A percentile compares a stretch with the other conserved stretches of the same genome.
Evolutionary conservation across 2,797 vertebrate genomes (phyloP).

Genomic region (Epinephelus awoara): DNA sequence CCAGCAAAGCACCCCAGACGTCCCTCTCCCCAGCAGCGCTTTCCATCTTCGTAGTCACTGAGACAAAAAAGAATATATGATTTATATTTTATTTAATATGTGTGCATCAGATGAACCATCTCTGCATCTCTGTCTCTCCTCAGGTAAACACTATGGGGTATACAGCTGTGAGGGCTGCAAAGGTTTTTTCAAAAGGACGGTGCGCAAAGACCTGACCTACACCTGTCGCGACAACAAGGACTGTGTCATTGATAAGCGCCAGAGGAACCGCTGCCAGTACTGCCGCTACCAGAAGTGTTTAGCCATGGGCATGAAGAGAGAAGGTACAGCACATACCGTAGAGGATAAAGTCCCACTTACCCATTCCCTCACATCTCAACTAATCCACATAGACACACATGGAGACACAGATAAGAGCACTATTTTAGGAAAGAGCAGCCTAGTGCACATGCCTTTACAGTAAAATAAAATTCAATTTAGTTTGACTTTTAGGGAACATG

Average conservation of each 20-base stretch:
- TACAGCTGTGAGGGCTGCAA: slow-evolving; percentile 99
- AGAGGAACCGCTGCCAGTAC: slow-evolving; percentile 98
- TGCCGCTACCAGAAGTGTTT: slow-evolving; percentile 99
- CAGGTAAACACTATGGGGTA: slow-evolving; percentile 98
- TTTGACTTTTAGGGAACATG: neutral
- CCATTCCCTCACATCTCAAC: slow-evolving; percentile 37
- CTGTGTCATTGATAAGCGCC: slow-evolving; percentile 97
- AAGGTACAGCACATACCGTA: slow-evolving; percentile 93
- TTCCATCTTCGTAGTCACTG: neutral
- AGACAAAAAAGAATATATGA: neutral
- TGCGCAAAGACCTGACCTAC: slow-evolving; percentile 97
- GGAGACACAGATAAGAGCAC: neutral
- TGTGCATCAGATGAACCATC: neutral
- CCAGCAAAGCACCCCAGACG: too few species aligned
- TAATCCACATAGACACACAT: slow-evolving; percentile 38
- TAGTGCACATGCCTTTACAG: neutral
- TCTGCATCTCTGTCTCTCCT: neutral
- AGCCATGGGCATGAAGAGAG: slow-evolving; percentile 99
- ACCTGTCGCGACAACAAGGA: slow-evolving; percentile 97
- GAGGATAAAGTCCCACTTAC: slow-evolving; percentile 80
- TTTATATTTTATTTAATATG: neutral
- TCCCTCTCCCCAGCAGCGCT: too few species aligned
- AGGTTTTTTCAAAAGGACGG: slow-evolving; percentile 98
- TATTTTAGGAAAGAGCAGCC: slow-evolving; percentile 4
- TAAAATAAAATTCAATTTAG: neutral